phyloP scores from a whole-genome alignment of 2,888 invertebrate species.

The Achlya flavicornis region DNA sequence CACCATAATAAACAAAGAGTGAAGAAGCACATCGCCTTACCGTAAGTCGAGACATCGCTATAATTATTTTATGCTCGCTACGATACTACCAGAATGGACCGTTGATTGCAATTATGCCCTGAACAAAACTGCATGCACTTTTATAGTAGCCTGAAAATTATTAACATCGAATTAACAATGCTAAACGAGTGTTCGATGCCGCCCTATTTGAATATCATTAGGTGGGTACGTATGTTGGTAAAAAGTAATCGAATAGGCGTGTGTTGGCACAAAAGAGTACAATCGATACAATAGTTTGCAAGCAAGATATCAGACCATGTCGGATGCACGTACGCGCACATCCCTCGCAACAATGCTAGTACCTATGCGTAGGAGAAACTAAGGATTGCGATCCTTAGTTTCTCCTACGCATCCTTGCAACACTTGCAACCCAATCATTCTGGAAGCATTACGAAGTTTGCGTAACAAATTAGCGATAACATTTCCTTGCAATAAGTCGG shows the following conservation, averaged over 20 bases:
- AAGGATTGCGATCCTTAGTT: slow-evolving; percentile 26
- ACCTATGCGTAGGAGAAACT: slow-evolving; percentile 30
- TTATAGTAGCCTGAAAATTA: slow-evolving; percentile 75
- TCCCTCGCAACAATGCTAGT: slow-evolving; percentile 14
- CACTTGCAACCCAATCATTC: slow-evolving; percentile 29
- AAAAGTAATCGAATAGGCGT: slow-evolving; percentile 46
- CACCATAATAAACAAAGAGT: not conserved
- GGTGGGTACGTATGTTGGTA: slow-evolving; percentile 43
- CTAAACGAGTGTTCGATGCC: slow-evolving; percentile 64
- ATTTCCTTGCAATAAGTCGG: not conserved
- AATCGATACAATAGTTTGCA: slow-evolving; percentile 16
- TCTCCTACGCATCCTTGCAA: slow-evolving; percentile 30
- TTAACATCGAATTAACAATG: slow-evolving; percentile 78
- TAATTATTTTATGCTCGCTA: slow-evolving; percentile 39
- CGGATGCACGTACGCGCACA: slow-evolving; percentile 32
- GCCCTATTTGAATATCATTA: slow-evolving; percentile 80
- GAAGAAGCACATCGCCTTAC: slow-evolving; percentile 49
- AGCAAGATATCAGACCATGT: slow-evolving; percentile 44
- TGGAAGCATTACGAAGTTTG: slow-evolving; percentile 13
- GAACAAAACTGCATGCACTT: slow-evolving; percentile 66
- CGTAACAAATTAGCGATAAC: slow-evolving; percentile 10
- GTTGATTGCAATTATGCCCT: slow-evolving; percentile 60
- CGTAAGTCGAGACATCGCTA: slow-evolving; percentile 75
- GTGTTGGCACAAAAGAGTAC: slow-evolving; percentile 35
- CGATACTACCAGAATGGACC: slow-evolving; percentile 59